Percentiles rank a stretch among this genome's conserved stretches.
These are phyloP conservation scores for Sphaerophoria rueppellii DNA, from an alignment of 2,888 invertebrate genomes.

Conservation along the genomic window DNA sequence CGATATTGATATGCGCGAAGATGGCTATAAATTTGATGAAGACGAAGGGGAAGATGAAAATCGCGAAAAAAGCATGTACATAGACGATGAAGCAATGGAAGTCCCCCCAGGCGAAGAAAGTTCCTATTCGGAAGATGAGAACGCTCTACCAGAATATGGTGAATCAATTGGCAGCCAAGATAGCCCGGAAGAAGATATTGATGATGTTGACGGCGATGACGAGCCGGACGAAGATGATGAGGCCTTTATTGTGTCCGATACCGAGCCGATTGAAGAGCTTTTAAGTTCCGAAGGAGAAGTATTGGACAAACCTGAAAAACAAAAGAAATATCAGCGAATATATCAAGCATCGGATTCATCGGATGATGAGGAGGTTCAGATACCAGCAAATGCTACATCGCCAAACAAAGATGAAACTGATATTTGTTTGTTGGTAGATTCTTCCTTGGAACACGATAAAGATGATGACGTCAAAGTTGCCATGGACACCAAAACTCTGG, in stretches of 20 bases:
- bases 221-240: constrained; percentile 83
- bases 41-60: constrained; percentile 56
- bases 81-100: constrained; percentile 78
- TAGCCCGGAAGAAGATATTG: constrained; percentile 80
- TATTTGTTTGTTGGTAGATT: constrained; percentile 34
- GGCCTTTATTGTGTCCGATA: constrained; percentile 84
- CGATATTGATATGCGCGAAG: constrained; percentile 65
- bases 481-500: no score
- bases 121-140: constrained; percentile 82
- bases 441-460: not conserved
- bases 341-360: constrained; percentile 27
- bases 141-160: constrained; percentile 83
- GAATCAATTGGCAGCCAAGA: constrained; percentile 83
- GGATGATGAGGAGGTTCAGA: not conserved
- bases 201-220: constrained; percentile 81
- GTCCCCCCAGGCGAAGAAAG: constrained; percentile 79
- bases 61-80: constrained; percentile 74
- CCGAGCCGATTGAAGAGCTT: constrained; percentile 43
- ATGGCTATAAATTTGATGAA: constrained; percentile 46
- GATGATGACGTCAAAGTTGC: not conserved
- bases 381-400: not conserved
- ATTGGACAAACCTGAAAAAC: not conserved
- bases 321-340: constrained; percentile 51
- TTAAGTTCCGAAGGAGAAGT: constrained; percentile 32
- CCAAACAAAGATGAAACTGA: constrained; percentile 11